Evolutionary conservation across 1,140 invertebrate genomes (phyloP).

Genomic region (Pseudomyrmex pallidus): DNA sequence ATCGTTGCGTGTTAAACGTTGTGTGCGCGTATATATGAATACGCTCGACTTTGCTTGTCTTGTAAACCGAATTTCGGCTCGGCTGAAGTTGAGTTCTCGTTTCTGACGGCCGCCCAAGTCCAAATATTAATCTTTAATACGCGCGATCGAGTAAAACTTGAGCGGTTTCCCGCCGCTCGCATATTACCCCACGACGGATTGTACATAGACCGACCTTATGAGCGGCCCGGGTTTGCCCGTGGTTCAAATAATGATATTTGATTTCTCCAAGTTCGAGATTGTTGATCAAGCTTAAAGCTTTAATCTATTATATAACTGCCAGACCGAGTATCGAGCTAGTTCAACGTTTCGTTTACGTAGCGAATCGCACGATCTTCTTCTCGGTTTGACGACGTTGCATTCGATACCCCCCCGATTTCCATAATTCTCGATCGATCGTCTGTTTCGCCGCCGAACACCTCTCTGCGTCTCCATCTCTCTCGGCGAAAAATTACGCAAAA

Average conservation of each 20-base stretch:
- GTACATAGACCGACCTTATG: conserved; percentile 25
- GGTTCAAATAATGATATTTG: conserved; percentile 40
- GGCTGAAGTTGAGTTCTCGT: background rate
- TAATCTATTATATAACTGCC: conserved; percentile 24
- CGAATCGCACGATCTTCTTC: background rate
- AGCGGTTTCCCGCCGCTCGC: background rate
- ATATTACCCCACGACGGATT: background rate
- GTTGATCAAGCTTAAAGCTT: conserved; percentile 43
- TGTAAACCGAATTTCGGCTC: conserved; percentile 28
- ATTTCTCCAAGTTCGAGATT: conserved; percentile 36
- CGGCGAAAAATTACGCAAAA: too few species aligned
- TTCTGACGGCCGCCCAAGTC: background rate
- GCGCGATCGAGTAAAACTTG: conserved; percentile 47
- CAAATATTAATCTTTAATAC: conserved; percentile 30
- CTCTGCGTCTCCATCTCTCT: too few species aligned
- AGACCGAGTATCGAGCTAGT: conserved; percentile 24
- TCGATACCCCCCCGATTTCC: conserved; percentile 35
- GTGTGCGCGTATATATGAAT: too few species aligned
- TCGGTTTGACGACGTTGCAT: background rate
- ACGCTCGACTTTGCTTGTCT: conserved; percentile 5
- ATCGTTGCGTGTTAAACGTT: background rate
- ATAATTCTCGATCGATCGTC: conserved; percentile 6
- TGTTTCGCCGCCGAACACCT: background rate
- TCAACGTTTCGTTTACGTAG: background rate
- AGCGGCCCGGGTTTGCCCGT: conserved; percentile 32